Conservation (phyloP, 2,888 invertebrate species). For the Pimpla rufipes region DNA sequence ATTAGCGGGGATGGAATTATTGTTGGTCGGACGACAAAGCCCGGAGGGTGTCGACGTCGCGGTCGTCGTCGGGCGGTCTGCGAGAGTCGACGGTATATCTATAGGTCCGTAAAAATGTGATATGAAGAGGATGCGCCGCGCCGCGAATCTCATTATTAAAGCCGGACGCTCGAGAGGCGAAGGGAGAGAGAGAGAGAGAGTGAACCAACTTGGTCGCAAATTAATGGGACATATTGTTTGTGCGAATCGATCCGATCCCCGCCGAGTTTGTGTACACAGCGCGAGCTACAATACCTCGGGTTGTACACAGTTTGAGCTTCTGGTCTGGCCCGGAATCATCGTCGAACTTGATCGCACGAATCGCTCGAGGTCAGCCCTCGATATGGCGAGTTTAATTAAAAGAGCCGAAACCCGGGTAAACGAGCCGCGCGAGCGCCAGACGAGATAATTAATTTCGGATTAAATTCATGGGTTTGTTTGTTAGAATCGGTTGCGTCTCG, state of each 20-base stretch:
- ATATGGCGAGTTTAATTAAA: conserved; percentile 39
- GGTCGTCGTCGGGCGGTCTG: not conserved
- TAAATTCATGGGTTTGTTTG: conserved; percentile 24
- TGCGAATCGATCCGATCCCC: conserved; percentile 22
- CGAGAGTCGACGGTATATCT: conserved; percentile 15
- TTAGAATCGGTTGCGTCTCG: conserved; percentile 1
- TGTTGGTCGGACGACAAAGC: conserved; percentile 36
- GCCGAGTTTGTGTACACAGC: not conserved
- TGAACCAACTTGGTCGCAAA: conserved; percentile 24
- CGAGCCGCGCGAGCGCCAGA: not conserved
- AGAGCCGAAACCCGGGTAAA: not conserved
- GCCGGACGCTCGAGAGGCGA: conserved; percentile 3
- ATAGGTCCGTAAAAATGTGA: not conserved
- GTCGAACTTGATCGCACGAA: conserved; percentile 2
- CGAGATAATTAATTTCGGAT: conserved; percentile 35
- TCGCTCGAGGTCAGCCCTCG: not conserved
- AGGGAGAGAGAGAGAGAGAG: no score
- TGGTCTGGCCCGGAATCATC: not conserved
- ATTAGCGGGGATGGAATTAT: conserved; percentile 41
- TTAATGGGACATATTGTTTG: conserved; percentile 50
- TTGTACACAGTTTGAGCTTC: not conserved
- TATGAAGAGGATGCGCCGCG: conserved; percentile 4
- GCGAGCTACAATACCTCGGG: conserved; percentile 24
- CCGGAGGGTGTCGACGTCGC: not conserved
- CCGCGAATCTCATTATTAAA: conserved; percentile 46